phyloP scores from a whole-genome alignment of 30 jellyfish, hydroid and myxozoan species.

The Sanderia malayensis region DNA sequence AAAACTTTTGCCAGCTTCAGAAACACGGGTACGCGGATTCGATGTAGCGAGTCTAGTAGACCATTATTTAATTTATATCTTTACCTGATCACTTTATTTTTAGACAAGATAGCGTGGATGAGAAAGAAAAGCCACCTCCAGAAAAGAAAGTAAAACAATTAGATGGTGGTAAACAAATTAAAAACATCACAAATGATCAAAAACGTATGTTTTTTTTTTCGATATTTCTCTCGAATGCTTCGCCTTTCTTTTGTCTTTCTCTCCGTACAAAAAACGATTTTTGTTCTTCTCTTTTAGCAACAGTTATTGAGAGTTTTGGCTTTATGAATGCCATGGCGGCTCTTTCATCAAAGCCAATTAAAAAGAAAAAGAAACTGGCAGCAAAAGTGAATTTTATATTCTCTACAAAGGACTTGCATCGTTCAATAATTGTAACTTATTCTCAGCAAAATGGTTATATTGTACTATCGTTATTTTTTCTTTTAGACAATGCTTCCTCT shows the following conservation, averaged over 20 bases:
- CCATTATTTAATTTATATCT: no score
- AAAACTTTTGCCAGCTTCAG: no score
- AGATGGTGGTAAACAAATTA: constrained; percentile 35
- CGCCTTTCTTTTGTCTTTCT: no score
- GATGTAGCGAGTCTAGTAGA: no score
- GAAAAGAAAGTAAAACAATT: constrained; percentile 43
- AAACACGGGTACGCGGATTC: no score
- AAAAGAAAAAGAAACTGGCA: constrained; percentile 74
- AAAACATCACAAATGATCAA: neutral
- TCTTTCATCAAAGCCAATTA: constrained; percentile 62
- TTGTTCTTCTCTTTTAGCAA: constrained; percentile 12
- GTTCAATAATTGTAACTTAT: no score
- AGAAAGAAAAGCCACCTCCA: constrained; percentile 47
- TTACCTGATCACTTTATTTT: neutral
- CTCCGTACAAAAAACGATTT: no score
- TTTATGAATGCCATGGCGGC: constrained; percentile 87
- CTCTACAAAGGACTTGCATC: no score
- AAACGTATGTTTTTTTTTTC: neutral
- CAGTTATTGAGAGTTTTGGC: constrained; percentile 79
- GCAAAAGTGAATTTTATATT: no score
- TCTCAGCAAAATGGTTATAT: no score
- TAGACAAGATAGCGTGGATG: constrained; percentile 53
- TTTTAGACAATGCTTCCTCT: constrained; percentile 83
- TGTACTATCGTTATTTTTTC: no score
- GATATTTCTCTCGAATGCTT: no score